Evolutionary conservation across 2,888 invertebrate genomes (phyloP), one percentile per base, ranked within the genome.

Genomic region (Hedychridium roseum): DNA sequence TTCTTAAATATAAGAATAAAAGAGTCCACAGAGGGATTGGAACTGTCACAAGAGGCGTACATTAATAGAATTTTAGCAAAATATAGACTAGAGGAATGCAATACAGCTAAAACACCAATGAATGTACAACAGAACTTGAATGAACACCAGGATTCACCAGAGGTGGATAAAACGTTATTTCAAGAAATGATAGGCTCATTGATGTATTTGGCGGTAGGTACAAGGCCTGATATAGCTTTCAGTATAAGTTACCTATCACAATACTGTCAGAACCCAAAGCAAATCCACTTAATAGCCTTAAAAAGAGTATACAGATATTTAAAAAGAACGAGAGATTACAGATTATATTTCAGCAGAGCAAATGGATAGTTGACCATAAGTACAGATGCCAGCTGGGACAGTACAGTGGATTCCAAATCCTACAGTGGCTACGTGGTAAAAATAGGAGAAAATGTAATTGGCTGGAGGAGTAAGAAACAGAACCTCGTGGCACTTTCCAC

Each of bases 261-360:
- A 31, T 41, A 31, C 16, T 18, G 31, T 12, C 30, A 41, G 3
- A 21, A 41, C n/a, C 41, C 41, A n/a, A 41, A 41, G 14, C 18
- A 21, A 14, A 20, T 41, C 2, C 41, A 41, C 21, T 1, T 41
- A 23, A n/a, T 20, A 11, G 41, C 31, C 1, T 11, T 41, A 2
- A 41, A 41, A 32, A 30, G 41, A 41, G 41, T 31, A 15, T 30
- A 17, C 12, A 41, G 27, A 27, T n/a, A n/a, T n/a, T n/a, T n/a
- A n/a, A n/a, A n/a, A n/a, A n/a, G n/a, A n/a, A n/a, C n/a, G n/a
- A n/a, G n/a, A n/a, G n/a, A n/a, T n/a, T n/a, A n/a, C n/a, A n/a
- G n/a, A n/a, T n/a, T n/a, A n/a, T n/a, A n/a, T n/a, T n/a, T n/a
- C n/a, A n/a, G n/a, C n/a, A n/a, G n/a, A n/a, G n/a, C n/a, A n/a